Percentiles rank a stretch among this genome's conserved stretches.
These are phyloP conservation scores for Ommatoiulus sabulosus DNA, from an alignment of 2,888 invertebrate species.

Conservation along the genomic window DNA sequence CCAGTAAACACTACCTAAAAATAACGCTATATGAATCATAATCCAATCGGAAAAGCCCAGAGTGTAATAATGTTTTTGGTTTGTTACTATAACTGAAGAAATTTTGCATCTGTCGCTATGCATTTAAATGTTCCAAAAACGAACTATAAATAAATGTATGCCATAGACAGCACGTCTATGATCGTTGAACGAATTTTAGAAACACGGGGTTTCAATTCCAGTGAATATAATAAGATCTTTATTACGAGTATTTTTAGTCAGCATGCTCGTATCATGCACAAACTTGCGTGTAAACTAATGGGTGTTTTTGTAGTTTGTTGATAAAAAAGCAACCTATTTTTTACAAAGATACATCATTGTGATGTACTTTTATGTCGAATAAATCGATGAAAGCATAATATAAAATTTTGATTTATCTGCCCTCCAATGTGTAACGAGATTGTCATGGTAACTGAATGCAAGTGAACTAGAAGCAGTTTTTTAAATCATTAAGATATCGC, in stretches of 20 bases:
- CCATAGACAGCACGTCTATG: not conserved
- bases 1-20: not conserved
- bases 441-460: conserved; percentile 6
- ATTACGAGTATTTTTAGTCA: not conserved
- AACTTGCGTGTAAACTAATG: too few relatives aligned
- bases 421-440: not conserved
- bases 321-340: not conserved
- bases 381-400: not conserved
- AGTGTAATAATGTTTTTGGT: not conserved
- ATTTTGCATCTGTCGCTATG: not conserved
- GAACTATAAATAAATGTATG: not conserved
- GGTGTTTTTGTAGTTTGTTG: too few relatives aligned
- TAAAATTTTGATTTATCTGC: not conserved
- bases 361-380: not conserved
- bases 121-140: not conserved
- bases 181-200: not conserved
- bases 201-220: too few relatives aligned
- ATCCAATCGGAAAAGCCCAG: not conserved
- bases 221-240: not conserved
- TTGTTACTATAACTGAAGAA: not conserved
- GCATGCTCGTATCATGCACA: too few relatives aligned
- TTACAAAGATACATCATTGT: not conserved
- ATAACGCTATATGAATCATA: not conserved
- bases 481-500: not conserved
- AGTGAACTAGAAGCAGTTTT: not conserved